phyloP scores from a whole-genome alignment of 1,140 invertebrate genomes.

The Drosophila orosa region DNA sequence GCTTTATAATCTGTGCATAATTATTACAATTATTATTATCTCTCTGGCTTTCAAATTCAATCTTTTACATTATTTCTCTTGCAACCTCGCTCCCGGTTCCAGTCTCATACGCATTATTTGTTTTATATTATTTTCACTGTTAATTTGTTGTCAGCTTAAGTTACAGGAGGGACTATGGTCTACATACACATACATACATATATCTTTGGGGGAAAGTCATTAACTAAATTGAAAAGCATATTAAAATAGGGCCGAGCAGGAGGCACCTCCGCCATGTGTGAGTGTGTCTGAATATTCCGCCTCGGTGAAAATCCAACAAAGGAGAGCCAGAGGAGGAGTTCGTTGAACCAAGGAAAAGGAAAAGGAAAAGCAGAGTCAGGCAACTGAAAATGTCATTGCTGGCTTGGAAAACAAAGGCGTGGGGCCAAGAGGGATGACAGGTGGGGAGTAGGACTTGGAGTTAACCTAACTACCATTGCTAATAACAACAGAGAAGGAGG shows the following conservation, averaged over 20 bases:
- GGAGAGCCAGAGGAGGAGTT: conserved; percentile 44
- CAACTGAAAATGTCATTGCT: conserved; percentile 61
- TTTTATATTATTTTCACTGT: conserved; percentile 15
- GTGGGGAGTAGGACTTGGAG: conserved; percentile 9
- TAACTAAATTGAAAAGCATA: conserved; percentile 78
- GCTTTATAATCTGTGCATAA: conserved; percentile 24
- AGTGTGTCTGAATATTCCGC: conserved; percentile 27
- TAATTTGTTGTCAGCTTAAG: conserved; percentile 24
- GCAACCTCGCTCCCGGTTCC: conserved; percentile 12
- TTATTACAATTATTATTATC: conserved; percentile 48
- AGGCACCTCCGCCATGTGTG: conserved; percentile 1
- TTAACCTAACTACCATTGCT: conserved; percentile 57
- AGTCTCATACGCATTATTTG: conserved; percentile 64
- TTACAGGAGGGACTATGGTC: conserved; percentile 5
- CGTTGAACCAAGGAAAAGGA: conserved; percentile 69
- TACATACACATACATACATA: neutral
- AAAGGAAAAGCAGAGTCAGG: conserved; percentile 42
- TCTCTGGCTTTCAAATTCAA: conserved; percentile 22
- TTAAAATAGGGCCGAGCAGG: conserved; percentile 40
- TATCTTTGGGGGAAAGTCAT: conserved; percentile 55
- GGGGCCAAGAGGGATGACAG: conserved; percentile 10
- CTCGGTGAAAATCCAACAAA: conserved; percentile 48
- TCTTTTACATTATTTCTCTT: conserved; percentile 20
- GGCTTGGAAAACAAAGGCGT: conserved; percentile 6
- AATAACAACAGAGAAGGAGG: conserved; percentile 63